Base-by-base conservation (phyloP, 1,140 invertebrate genomes). In the Cecropterus lyciades region DNA sequence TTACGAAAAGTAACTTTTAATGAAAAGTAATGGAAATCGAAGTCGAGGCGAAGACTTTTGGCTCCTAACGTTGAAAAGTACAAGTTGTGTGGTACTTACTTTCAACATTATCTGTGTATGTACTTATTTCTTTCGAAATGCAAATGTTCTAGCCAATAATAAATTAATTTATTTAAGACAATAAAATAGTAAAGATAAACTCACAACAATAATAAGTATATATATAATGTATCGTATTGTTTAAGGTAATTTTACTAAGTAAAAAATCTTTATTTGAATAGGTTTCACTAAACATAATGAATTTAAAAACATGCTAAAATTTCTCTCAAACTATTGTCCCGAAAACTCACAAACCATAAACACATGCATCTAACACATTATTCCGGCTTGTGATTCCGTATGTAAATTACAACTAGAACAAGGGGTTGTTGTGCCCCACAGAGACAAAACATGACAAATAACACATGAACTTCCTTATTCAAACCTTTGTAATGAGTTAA, bases 381-480 rank as follows among this genome's bases (percentile, higher is more conserved):
- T 87, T 84, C 72, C 74, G 77, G 75, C 79, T 77, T 81, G 85
- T 89, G 85, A 91, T 89, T 89, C 86, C 75, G 80, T 84, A 90
- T 91, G 86, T 90, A 91, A 91, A 91, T 91, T 90, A 84, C 79
- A 82, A 82, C 80, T 89, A 80, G 67, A 77, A 77, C 80, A 87
- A 87, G 85, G 73, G 82, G 84, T 87, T 72, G 69, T 80, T 83
- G 79, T 79, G 87, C 87, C 85, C 85, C 82, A 77, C 72, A 78
- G 85, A 86, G 79, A 87, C 79, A 77, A 66, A 15, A 62, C 45
- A 48, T 52, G 56, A 14, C 82, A 77, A 79, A 53, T 48, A 33
- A 57, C 48, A 67, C 49, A 56, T 59, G 80, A 73, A 30, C 84
- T 66, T 30, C 33, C 17, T 8, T 9, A 30, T 17, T 20, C 40